These are phyloP conservation scores for Parapristionchus giblindavisi DNA, from an alignment of 2,888 invertebrate genomes.

Conservation along the genomic window DNA sequence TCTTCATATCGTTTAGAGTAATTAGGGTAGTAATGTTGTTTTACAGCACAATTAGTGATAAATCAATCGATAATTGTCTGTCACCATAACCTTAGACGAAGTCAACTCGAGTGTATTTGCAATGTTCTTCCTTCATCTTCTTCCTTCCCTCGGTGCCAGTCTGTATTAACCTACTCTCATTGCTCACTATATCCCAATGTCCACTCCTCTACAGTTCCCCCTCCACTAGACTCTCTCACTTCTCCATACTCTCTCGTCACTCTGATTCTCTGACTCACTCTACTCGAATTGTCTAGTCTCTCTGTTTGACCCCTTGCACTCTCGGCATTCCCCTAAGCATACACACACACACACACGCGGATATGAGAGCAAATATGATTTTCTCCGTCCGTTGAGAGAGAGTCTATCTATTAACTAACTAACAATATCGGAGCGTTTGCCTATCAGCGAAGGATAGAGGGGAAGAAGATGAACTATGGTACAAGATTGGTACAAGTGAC, in stretches of 20 bases:
- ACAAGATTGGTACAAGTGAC: neutral
- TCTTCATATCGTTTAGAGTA: too few relatives aligned
- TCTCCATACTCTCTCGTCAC: neutral
- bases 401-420: neutral
- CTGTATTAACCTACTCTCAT: constrained; percentile 35
- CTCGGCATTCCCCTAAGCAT: too few relatives aligned
- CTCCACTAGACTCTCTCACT: neutral
- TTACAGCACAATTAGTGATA: too few relatives aligned
- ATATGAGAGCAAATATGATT: too few relatives aligned
- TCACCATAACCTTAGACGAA: too few relatives aligned
- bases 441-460: neutral
- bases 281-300: neutral
- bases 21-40: too few relatives aligned
- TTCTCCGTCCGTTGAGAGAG: too few relatives aligned
- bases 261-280: neutral
- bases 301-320: constrained; percentile 23
- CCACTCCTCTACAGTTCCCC: neutral
- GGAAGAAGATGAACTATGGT: neutral
- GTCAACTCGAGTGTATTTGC: constrained; percentile 34
- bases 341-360: neutral
- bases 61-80: too few relatives aligned
- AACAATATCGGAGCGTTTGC: too few relatives aligned
- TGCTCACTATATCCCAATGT: neutral
- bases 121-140: constrained; percentile 14
- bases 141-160: constrained; percentile 16